Conservation (phyloP, 2,113 vertebrate species). For the Ornithorhynchus anatinus region DNA sequence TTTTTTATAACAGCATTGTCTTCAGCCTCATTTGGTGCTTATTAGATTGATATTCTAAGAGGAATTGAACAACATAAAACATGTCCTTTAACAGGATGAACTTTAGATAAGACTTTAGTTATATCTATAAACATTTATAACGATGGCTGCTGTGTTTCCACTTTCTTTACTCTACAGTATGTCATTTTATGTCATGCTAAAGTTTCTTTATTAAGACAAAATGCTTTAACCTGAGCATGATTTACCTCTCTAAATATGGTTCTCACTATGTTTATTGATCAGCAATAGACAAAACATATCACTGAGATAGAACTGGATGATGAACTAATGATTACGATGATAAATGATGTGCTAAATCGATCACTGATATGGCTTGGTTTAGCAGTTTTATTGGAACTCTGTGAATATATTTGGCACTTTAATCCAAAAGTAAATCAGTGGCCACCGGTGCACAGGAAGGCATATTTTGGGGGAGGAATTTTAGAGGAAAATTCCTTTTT, state of each 20-base stretch:
- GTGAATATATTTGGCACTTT: neutral
- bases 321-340: constrained; percentile 26
- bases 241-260: neutral
- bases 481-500: constrained; percentile 14
- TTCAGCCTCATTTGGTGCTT: constrained; percentile 80
- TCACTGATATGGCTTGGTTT: constrained; percentile 5
- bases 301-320: constrained; percentile 15
- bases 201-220: constrained; percentile 47
- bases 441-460: neutral
- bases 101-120: constrained; percentile 73
- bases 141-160: constrained; percentile 42
- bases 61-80: constrained; percentile 76
- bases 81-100: constrained; percentile 78
- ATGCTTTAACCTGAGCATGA: constrained; percentile 16
- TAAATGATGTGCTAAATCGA: constrained; percentile 40
- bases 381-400: constrained; percentile 6
- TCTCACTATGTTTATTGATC: constrained; percentile 17
- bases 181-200: constrained; percentile 38
- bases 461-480: neutral
- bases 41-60: constrained; percentile 83
- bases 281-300: constrained; percentile 9
- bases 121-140: constrained; percentile 71
- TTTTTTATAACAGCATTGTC: constrained; percentile 83
- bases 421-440: neutral
- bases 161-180: constrained; percentile 44